Evolutionary conservation across 1,140 invertebrate genomes (phyloP).

Genomic region (Papilio aristodemus): DNA sequence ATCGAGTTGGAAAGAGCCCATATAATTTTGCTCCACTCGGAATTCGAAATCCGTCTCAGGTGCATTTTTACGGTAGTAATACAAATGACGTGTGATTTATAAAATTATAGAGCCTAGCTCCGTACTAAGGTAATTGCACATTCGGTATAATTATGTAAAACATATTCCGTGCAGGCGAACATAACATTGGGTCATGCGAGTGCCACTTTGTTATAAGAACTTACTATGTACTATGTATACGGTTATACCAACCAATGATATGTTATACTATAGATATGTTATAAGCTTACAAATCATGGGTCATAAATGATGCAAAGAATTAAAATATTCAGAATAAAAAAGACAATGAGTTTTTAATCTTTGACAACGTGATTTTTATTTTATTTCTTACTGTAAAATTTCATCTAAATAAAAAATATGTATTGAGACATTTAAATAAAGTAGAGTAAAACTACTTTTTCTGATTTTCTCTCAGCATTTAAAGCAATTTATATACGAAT

Average conservation of each 20-base stretch:
- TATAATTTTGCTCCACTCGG: too few species aligned
- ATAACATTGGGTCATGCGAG: neutral
- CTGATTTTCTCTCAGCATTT: neutral
- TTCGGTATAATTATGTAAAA: constrained; percentile 4
- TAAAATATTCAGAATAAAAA: too few species aligned
- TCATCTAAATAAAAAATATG: neutral
- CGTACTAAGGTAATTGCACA: neutral
- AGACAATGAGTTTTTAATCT: too few species aligned
- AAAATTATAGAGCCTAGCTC: neutral
- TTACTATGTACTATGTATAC: neutral
- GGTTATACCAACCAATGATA: too few species aligned
- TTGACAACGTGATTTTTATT: too few species aligned
- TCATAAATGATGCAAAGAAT: too few species aligned
- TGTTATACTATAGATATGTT: too few species aligned
- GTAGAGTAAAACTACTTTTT: neutral
- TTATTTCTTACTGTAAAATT: too few species aligned
- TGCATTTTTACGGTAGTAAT: too few species aligned
- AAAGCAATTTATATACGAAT: constrained; percentile 3
- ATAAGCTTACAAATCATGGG: too few species aligned
- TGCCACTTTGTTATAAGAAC: neutral
- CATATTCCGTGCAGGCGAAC: constrained; percentile 1
- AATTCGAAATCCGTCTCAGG: too few species aligned
- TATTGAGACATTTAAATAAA: neutral
- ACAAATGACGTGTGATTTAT: neutral
- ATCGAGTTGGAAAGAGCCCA: too few species aligned